A percentile compares a stretch with the other conserved stretches of the same genome.
These are phyloP conservation scores for Gymnocypris eckloni DNA, from an alignment of 2,797 vertebrate genomes.

Conservation along the genomic window DNA sequence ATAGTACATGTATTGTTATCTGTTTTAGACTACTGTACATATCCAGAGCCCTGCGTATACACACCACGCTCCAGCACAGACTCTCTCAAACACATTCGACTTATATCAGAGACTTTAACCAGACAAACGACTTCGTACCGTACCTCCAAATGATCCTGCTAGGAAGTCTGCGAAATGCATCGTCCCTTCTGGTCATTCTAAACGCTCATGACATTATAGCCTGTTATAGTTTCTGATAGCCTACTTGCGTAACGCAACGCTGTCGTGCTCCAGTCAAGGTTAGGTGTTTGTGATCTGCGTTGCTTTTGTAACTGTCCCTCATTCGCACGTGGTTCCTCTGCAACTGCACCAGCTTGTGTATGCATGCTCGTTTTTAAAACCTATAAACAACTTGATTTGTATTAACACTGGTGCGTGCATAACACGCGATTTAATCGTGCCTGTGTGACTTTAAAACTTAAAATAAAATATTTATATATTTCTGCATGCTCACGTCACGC, in stretches of 20 bases:
- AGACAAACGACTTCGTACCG: background rate
- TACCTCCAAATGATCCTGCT: slow-evolving; percentile 75
- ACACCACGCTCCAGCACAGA: background rate
- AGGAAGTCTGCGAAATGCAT: slow-evolving; percentile 72
- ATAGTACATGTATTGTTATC: no score
- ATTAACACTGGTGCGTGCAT: background rate
- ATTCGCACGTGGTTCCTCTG: slow-evolving; percentile 15
- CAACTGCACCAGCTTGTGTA: background rate
- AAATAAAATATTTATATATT: background rate
- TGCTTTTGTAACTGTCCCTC: slow-evolving; percentile 24
- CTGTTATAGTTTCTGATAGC: background rate
- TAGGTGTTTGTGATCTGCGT: background rate
- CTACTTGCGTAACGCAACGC: background rate
- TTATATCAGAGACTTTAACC: background rate
- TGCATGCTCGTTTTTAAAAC: background rate
- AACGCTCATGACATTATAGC: background rate
- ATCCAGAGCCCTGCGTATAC: background rate
- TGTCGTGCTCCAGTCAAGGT: background rate
- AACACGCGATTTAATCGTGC: background rate
- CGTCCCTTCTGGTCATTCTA: background rate
- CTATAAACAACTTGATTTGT: background rate
- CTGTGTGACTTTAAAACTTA: background rate
- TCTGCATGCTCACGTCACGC: background rate
- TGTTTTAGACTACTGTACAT: no score
- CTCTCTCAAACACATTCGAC: background rate